Conservation (phyloP, 1,140 invertebrate species). For the Penaeus vannamei region DNA sequence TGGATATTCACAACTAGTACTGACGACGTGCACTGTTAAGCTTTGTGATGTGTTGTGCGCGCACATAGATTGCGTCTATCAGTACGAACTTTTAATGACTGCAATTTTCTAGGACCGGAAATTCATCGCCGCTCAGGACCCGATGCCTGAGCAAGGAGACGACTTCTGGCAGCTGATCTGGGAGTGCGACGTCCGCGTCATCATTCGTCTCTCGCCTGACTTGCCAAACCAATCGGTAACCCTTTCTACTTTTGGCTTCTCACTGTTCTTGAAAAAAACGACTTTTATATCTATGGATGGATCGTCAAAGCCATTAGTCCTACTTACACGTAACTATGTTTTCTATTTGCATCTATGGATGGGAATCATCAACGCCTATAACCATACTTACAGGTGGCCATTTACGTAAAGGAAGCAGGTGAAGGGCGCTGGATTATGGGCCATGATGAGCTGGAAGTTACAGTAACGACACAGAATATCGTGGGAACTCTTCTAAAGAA, state of each 20-base stretch:
- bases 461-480: background rate
- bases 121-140: constrained; percentile 39
- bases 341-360: too few species aligned
- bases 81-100: too few species aligned
- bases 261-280: too few species aligned
- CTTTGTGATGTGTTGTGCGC: too few species aligned
- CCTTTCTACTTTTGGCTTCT: too few species aligned
- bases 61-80: too few species aligned
- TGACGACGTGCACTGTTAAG: too few species aligned
- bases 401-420: constrained; percentile 1
- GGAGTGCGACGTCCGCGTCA: background rate
- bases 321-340: too few species aligned
- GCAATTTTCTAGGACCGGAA: background rate
- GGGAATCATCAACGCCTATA: background rate
- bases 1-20: too few species aligned
- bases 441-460: constrained; percentile 24
- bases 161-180: constrained; percentile 42
- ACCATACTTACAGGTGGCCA: background rate
- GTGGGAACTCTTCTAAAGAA: background rate
- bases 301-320: background rate
- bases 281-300: background rate
- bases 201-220: background rate
- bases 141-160: constrained; percentile 23
- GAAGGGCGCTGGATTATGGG: constrained; percentile 29
- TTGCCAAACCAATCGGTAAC: background rate